Evolutionary conservation across 92 coral and sea anemone species (phyloP), one percentile per base, ranked within the genome.

Genomic region (Desmophyllum pertusum): DNA sequence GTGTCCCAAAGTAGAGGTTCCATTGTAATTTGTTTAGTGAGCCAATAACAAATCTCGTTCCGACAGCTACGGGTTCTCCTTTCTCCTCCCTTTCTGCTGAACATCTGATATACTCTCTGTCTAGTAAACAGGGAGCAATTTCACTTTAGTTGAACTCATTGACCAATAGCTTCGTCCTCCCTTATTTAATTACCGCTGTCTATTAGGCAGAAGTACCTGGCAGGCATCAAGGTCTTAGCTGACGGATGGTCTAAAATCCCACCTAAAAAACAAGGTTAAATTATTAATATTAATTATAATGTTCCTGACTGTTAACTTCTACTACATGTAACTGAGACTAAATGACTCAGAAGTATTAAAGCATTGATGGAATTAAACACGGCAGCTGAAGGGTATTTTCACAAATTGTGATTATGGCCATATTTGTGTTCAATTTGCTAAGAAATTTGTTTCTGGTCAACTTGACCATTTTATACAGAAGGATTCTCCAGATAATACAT

Each of bases 161-260:
- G 65, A 23, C 35, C 15, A 27, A 15, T 59, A 59, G 65, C 65
- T 59, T 59, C 25, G 65, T 13, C 35, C 42, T 55, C 30, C 52
- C 85, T 30, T 90, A n/a, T n/a, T n/a, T n/a, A n/a, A n/a, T n/a
- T n/a, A 38, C 67, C 64, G 38, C 74, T 65, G 48, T 45, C 78
- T 79, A 31, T 70, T 83, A 95, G 98, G 85, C 93, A 89, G 79
- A 88, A 73, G 76, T 93, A 93, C 71, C 83, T 86, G 68, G 98
- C 98, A 67, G 98, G 94, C 50, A 93, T 95, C 84, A 83, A 89
- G 59, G 86, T 93, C 61, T 75, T 91, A 64, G 98, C 98, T 53
- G 93, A 90, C 71, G 98, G 98, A 67, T 90, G 84, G 87, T 90
- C 87, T 23, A 81, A 84, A n/a, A 88, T 95, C 75, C 98, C 98